These are phyloP conservation scores for Agapostemon virescens DNA, from an alignment of 2,888 invertebrate species.

Conservation along the genomic window DNA sequence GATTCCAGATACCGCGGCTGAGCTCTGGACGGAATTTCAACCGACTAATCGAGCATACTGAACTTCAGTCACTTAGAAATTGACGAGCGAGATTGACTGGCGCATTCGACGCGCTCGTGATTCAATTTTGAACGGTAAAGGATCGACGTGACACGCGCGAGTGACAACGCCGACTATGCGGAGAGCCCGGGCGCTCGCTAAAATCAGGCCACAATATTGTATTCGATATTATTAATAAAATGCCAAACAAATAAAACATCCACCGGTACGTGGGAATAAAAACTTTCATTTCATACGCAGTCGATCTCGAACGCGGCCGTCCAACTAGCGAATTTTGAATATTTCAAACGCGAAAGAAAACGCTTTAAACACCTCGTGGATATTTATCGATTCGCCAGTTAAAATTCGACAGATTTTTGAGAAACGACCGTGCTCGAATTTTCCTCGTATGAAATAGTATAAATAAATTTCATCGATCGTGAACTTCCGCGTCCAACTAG, in stretches of 20 bases:
- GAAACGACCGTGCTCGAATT: too few relatives aligned
- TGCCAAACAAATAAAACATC: background rate
- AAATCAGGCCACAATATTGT: constrained; percentile 2
- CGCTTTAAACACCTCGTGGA: too few relatives aligned
- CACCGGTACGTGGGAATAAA: background rate
- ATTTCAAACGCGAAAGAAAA: too few relatives aligned
- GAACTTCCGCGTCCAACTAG: too few relatives aligned
- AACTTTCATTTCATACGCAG: background rate
- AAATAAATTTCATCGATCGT: too few relatives aligned
- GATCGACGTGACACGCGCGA: constrained; percentile 35
- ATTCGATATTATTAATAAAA: constrained; percentile 36
- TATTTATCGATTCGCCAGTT: too few relatives aligned
- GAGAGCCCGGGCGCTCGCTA: background rate
- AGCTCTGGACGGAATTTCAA: constrained; percentile 47
- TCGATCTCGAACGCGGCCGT: background rate
- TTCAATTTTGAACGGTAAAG: constrained; percentile 60
- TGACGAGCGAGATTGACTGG: constrained; percentile 64
- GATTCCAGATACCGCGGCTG: constrained; percentile 24
- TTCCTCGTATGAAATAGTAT: too few relatives aligned
- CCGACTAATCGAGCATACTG: constrained; percentile 59
- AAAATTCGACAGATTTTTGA: too few relatives aligned
- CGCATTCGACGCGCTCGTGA: constrained; percentile 54
- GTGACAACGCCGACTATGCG: constrained; percentile 26
- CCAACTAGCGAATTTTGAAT: too few relatives aligned
- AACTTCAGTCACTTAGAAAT: constrained; percentile 66